A percentile compares a stretch with the other conserved stretches of the same genome.
These are phyloP conservation scores for Bombus consobrinus DNA, from an alignment of 1,140 invertebrate species.

Conservation along the genomic window DNA sequence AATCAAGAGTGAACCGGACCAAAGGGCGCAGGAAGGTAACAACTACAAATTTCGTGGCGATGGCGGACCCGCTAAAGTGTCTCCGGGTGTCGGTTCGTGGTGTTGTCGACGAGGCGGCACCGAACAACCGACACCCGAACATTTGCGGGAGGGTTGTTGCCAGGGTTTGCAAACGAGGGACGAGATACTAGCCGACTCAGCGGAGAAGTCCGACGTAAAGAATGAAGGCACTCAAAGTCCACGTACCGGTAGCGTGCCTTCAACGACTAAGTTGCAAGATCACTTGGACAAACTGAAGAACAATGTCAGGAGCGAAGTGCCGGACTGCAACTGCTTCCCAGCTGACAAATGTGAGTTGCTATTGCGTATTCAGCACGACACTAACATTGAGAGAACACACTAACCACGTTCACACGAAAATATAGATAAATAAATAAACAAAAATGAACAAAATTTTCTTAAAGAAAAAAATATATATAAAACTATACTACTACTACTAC, in stretches of 20 bases:
- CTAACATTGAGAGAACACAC: slow-evolving; percentile 77
- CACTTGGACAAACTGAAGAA: slow-evolving; percentile 87
- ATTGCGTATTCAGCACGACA: slow-evolving; percentile 75
- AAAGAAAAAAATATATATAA: slow-evolving; percentile 5
- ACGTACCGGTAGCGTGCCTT: slow-evolving; percentile 60
- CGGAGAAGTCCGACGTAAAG: slow-evolving; percentile 74
- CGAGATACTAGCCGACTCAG: slow-evolving; percentile 84
- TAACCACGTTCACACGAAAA: slow-evolving; percentile 69
- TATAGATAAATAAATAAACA: background rate
- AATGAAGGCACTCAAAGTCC: slow-evolving; percentile 74
- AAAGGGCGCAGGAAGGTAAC: slow-evolving; percentile 54
- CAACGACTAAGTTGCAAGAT: slow-evolving; percentile 84
- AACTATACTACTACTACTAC: background rate
- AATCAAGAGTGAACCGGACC: slow-evolving; percentile 74
- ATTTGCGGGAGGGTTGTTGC: slow-evolving; percentile 88
- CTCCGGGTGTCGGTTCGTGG: slow-evolving; percentile 85
- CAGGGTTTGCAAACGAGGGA: slow-evolving; percentile 88
- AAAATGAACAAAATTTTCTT: slow-evolving; percentile 11
- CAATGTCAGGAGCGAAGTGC: slow-evolving; percentile 90
- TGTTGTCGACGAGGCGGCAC: slow-evolving; percentile 88
- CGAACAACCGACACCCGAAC: slow-evolving; percentile 87
- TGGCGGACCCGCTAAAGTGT: slow-evolving; percentile 85
- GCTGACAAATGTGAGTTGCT: slow-evolving; percentile 87
- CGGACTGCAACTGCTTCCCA: slow-evolving; percentile 92
- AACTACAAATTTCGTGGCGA: slow-evolving; percentile 85